Evolutionary conservation across 2,888 invertebrate genomes (phyloP).

Genomic region (Pharmacophagus antenor): DNA sequence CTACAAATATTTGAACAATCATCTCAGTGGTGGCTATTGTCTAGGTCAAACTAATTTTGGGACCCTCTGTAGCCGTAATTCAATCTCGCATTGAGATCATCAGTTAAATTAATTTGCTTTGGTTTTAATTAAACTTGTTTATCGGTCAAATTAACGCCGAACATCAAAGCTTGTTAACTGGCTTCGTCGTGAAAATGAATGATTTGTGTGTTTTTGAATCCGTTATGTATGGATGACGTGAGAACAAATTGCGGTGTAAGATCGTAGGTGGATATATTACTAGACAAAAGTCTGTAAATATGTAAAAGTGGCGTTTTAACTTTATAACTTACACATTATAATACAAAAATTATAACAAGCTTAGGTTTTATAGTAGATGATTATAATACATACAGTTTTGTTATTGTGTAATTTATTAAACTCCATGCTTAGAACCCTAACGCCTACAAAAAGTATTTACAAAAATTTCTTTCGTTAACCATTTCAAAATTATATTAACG

Average conservation of each 20-base stretch:
- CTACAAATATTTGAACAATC: constrained; percentile 74
- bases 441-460: too few relatives aligned
- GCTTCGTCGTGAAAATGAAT: constrained; percentile 37
- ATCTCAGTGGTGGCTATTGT: constrained; percentile 62
- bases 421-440: too few relatives aligned
- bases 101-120: constrained; percentile 55
- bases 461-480: too few relatives aligned
- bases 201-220: constrained; percentile 17
- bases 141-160: constrained; percentile 38
- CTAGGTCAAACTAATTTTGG: constrained; percentile 76
- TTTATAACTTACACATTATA: too few relatives aligned
- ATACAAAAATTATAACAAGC: too few relatives aligned
- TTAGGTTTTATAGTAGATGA: too few relatives aligned
- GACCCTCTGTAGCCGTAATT: constrained; percentile 62
- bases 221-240: not conserved
- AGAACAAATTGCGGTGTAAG: not conserved
- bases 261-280: not conserved
- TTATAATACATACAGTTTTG: too few relatives aligned
- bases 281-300: not conserved
- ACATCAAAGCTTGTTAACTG: constrained; percentile 26
- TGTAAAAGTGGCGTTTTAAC: too few relatives aligned
- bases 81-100: constrained; percentile 66
- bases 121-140: constrained; percentile 54
- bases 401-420: too few relatives aligned
- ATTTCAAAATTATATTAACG: too few relatives aligned